These are phyloP conservation scores for Procambarus virginalis DNA, from an alignment of 1,140 invertebrate species.

Conservation along the genomic window DNA sequence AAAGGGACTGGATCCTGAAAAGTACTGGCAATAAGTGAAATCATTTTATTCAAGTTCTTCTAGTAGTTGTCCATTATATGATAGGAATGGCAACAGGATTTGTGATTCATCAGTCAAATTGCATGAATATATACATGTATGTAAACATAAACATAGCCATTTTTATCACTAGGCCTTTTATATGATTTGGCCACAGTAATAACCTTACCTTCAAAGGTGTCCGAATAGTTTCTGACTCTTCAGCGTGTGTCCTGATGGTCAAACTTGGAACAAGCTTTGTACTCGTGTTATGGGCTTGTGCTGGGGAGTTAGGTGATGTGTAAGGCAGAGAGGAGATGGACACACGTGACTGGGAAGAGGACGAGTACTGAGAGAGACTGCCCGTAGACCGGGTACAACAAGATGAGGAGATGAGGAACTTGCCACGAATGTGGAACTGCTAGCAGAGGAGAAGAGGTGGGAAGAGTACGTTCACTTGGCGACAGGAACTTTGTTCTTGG, in stretches of 20 bases:
- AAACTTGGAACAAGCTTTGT: constrained; percentile 42
- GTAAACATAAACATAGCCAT: too few relatives aligned
- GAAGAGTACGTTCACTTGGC: constrained; percentile 64
- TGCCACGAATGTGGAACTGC: neutral
- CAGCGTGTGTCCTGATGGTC: constrained; percentile 40
- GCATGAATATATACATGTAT: too few relatives aligned
- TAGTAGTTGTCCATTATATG: too few relatives aligned
- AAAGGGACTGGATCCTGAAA: too few relatives aligned
- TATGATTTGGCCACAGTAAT: too few relatives aligned
- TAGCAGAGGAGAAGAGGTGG: constrained; percentile 7
- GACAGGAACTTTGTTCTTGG: constrained; percentile 70
- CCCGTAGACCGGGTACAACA: neutral
- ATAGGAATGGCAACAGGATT: too few relatives aligned
- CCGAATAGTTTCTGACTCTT: constrained; percentile 59
- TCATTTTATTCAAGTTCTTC: too few relatives aligned
- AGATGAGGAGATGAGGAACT: neutral
- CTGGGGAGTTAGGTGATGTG: neutral
- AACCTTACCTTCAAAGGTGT: constrained; percentile 68
- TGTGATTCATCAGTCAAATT: too few relatives aligned
- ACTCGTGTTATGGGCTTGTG: neutral
- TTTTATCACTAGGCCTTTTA: too few relatives aligned
- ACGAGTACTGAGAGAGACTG: neutral
- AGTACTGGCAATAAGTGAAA: too few relatives aligned
- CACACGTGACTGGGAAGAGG: neutral
- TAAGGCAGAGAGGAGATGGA: neutral